phyloP scores from a whole-genome alignment of 2,113 vertebrate species.

The Phainopepla nitens region DNA sequence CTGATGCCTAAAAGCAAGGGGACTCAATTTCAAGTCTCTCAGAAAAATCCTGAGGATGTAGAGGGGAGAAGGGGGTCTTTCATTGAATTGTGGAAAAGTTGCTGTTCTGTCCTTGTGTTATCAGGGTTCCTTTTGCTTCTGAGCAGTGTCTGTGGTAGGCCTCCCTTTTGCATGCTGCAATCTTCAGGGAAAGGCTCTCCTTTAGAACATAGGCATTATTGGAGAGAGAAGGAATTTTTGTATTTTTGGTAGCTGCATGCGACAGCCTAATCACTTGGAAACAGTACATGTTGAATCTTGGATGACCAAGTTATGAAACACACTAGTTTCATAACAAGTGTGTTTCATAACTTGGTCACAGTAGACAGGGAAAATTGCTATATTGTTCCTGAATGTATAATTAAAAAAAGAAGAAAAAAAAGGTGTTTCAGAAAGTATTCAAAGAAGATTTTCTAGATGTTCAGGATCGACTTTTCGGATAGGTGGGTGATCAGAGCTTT shows the following conservation, averaged over 20 bases:
- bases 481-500: neutral
- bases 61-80: neutral
- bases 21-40: neutral
- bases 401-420: neutral
- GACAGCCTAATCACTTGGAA: neutral
- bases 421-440: neutral
- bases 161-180: accelerated
- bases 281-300: neutral
- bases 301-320: neutral
- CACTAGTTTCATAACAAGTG: neutral
- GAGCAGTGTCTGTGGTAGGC: neutral
- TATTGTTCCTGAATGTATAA: neutral
- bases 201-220: neutral
- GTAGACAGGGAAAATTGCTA: neutral
- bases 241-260: neutral
- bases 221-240: neutral
- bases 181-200: neutral
- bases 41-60: neutral
- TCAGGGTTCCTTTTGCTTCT: neutral
- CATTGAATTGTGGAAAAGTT: neutral
- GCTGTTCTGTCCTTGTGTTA: neutral
- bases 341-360: neutral
- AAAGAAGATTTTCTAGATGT: neutral
- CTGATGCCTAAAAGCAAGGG: neutral
- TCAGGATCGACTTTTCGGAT: neutral